Conservation (phyloP, 2,888 invertebrate species). For the Hirtodrosophila confusa region DNA sequence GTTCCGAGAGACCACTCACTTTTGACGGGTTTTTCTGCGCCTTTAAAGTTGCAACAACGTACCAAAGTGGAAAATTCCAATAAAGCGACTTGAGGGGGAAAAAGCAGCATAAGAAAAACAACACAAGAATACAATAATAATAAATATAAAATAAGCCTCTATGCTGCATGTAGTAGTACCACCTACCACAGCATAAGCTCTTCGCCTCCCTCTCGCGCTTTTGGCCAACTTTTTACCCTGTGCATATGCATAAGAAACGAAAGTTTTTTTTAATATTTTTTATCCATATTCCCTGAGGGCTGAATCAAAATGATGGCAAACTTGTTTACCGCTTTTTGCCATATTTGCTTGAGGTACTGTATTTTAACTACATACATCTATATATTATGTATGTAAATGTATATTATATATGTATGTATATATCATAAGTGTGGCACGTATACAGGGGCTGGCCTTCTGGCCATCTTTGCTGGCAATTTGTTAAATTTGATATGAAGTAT, state of each 20-base stretch:
- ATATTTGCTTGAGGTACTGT: slow-evolving; percentile 22
- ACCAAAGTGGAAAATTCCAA: slow-evolving; percentile 38
- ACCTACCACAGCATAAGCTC: slow-evolving; percentile 26
- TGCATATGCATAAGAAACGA: slow-evolving; percentile 39
- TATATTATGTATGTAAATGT: background rate
- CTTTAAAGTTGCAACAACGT: slow-evolving; percentile 31
- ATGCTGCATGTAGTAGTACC: slow-evolving; percentile 33
- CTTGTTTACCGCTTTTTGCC: slow-evolving; percentile 59
- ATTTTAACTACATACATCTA: slow-evolving; percentile 6
- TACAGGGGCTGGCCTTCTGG: slow-evolving; percentile 7
- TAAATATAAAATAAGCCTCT: slow-evolving; percentile 53
- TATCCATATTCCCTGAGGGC: slow-evolving; percentile 8
- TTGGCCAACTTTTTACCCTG: background rate
- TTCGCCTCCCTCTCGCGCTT: background rate
- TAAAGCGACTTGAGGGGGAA: slow-evolving; percentile 19
- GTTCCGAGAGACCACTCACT: slow-evolving; percentile 15
- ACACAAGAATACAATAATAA: slow-evolving; percentile 32
- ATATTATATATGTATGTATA: background rate
- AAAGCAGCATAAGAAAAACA: background rate
- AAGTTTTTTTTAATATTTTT: slow-evolving; percentile 1
- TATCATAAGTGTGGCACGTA: slow-evolving; percentile 8
- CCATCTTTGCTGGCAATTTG: slow-evolving; percentile 9
- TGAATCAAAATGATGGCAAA: slow-evolving; percentile 54
- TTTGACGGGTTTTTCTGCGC: slow-evolving; percentile 10
- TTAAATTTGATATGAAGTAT: background rate